Percentiles rank a stretch among this genome's conserved stretches.
phyloP scores from a whole-genome alignment of 2,113 vertebrate species.

The Burhinus oedicnemus region DNA sequence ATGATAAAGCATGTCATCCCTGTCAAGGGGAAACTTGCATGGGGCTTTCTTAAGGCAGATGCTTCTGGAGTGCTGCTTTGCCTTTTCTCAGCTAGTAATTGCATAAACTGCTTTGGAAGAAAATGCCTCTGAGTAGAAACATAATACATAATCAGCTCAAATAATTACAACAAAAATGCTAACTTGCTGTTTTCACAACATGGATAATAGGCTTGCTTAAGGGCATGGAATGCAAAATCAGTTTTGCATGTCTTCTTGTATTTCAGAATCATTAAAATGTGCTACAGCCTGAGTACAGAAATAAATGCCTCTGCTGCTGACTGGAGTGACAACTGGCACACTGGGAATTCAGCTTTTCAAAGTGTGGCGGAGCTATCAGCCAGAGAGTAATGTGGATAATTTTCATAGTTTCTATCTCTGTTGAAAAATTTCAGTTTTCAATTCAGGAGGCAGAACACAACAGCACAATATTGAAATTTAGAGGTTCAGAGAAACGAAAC shows the following conservation, averaged over 20 bases:
- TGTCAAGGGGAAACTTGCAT: constrained; percentile 16
- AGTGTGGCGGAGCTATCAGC: background rate
- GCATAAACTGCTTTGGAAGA: constrained; percentile 55
- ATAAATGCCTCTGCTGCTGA: constrained; percentile 6
- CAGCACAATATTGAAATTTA: background rate
- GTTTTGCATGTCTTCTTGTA: constrained; percentile 25
- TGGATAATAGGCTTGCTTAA: constrained; percentile 65
- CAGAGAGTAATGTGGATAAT: background rate
- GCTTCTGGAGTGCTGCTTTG: constrained; percentile 12
- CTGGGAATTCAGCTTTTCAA: background rate
- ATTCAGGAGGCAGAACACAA: background rate
- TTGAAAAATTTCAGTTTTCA: constrained; percentile 21
- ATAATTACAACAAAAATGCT: constrained; percentile 70
- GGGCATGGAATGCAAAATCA: constrained; percentile 40
- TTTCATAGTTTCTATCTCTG: background rate
- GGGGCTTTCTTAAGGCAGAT: background rate
- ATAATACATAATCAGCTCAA: constrained; percentile 66
- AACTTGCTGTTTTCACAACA: constrained; percentile 64
- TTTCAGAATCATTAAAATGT: constrained; percentile 42
- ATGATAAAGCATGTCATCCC: background rate
- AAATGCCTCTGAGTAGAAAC: constrained; percentile 58
- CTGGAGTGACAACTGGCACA: constrained; percentile 26
- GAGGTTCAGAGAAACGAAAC: background rate
- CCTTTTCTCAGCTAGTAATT: constrained; percentile 48
- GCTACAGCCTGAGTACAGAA: background rate